Conservation (phyloP, 2,797 vertebrate species). For the Aldrovandia affinis region DNA sequence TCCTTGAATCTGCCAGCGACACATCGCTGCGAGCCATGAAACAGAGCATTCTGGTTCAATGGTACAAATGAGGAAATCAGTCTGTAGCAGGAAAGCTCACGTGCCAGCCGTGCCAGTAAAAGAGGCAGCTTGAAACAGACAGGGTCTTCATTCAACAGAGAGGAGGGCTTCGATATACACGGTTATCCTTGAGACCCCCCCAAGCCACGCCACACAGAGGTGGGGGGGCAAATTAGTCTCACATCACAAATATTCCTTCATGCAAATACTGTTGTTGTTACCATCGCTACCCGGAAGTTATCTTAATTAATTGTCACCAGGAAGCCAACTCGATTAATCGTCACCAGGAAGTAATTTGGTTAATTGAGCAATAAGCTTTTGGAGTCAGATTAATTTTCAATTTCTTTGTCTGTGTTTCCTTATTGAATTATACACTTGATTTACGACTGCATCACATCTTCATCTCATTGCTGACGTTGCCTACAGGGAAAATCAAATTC, state of each 20-base stretch:
- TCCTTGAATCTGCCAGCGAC: not conserved
- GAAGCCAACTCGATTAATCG: not conserved
- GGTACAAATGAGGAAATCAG: not conserved
- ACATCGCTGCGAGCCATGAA: not conserved
- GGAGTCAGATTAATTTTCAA: constrained; percentile 7
- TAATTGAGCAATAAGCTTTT: constrained; percentile 14
- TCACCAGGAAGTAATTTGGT: constrained; percentile 8
- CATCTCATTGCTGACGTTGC: not conserved
- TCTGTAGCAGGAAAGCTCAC: not conserved
- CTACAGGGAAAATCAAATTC: constrained; percentile 10
- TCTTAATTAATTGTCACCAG: not conserved
- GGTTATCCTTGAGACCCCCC: no score
- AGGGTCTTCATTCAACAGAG: not conserved
- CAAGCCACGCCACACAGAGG: no score
- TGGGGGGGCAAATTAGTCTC: not conserved
- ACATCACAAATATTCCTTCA: not conserved
- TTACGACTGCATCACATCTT: not conserved
- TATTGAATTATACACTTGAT: constrained; percentile 22
- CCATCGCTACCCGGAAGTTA: not conserved
- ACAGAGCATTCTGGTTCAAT: no score
- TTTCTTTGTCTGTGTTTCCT: not conserved
- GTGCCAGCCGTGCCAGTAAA: not conserved
- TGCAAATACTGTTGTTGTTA: not conserved
- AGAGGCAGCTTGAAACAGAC: not conserved
- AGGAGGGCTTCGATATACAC: not conserved